These are phyloP conservation scores for Orius laevigatus DNA, from an alignment of 1,140 invertebrate genomes.

Conservation along the genomic window DNA sequence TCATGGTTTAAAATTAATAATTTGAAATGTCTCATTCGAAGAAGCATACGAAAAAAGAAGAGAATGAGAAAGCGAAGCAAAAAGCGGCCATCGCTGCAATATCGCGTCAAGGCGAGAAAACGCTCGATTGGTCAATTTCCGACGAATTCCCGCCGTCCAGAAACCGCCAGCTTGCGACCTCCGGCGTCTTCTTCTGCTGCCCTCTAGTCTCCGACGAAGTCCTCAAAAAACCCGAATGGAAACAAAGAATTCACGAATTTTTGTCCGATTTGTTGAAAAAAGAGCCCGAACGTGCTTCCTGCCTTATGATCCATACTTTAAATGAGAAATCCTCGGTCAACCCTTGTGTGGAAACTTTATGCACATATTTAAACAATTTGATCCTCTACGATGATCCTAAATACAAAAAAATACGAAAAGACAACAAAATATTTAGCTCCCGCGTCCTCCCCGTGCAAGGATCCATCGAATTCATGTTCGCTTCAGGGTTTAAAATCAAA, in stretches of 20 bases:
- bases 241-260: conserved; percentile 65
- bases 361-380: conserved; percentile 83
- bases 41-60: no score
- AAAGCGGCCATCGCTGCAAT: no score
- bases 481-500: conserved; percentile 61
- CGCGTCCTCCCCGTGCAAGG: conserved; percentile 65
- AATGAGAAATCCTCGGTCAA: conserved; percentile 69
- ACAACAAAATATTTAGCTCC: conserved; percentile 64
- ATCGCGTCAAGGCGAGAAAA: no score
- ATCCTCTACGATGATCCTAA: conserved; percentile 70
- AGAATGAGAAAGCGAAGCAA: no score
- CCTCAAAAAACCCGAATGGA: conserved; percentile 65
- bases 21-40: no score
- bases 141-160: no score
- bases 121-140: no score
- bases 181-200: conserved; percentile 62
- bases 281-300: conserved; percentile 60
- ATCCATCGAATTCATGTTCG: conserved; percentile 60
- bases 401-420: conserved; percentile 74
- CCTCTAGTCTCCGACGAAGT: conserved; percentile 65
- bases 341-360: conserved; percentile 66
- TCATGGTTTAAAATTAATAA: no score
- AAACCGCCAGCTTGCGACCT: conserved; percentile 34
- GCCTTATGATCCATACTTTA: conserved; percentile 74
- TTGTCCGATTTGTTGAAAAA: conserved; percentile 61